Evolutionary conservation across 2,888 invertebrate species (phyloP).

Genomic region (Blastobasis lacticolella): DNA sequence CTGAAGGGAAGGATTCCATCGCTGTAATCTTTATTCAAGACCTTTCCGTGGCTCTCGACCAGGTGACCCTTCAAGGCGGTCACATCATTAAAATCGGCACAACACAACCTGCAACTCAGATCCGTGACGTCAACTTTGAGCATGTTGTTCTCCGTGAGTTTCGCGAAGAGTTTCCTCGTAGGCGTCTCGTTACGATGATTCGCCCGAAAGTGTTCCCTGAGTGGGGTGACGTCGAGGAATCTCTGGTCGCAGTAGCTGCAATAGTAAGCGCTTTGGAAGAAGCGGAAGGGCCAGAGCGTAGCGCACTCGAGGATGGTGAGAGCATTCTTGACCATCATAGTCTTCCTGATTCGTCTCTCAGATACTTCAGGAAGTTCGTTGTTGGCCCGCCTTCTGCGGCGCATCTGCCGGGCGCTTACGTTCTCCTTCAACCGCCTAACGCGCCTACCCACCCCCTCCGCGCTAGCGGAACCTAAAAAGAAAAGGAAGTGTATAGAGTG

Average conservation of each 20-base stretch:
- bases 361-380: constrained; percentile 59
- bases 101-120: constrained; percentile 48
- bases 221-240: constrained; percentile 39
- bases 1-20: constrained; percentile 63
- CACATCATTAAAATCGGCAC: constrained; percentile 27
- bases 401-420: constrained; percentile 60
- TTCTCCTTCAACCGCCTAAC: constrained; percentile 58
- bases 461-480: constrained; percentile 60
- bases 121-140: constrained; percentile 56
- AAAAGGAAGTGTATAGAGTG: constrained; percentile 16
- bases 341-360: constrained; percentile 54
- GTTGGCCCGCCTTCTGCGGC: constrained; percentile 57
- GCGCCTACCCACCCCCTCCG: constrained; percentile 35
- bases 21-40: constrained; percentile 36
- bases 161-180: constrained; percentile 47
- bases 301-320: constrained; percentile 51
- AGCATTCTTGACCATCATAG: constrained; percentile 63
- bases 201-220: constrained; percentile 39
- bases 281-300: constrained; percentile 63
- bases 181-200: constrained; percentile 41
- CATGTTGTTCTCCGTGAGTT: constrained; percentile 61
- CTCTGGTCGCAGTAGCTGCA: constrained; percentile 58
- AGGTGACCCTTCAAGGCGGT: constrained; percentile 50
- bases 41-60: constrained; percentile 31
- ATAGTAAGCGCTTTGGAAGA: constrained; percentile 55